These are phyloP conservation scores for Chloromyia formosa DNA, from an alignment of 2,888 invertebrate genomes.

Conservation along the genomic window DNA sequence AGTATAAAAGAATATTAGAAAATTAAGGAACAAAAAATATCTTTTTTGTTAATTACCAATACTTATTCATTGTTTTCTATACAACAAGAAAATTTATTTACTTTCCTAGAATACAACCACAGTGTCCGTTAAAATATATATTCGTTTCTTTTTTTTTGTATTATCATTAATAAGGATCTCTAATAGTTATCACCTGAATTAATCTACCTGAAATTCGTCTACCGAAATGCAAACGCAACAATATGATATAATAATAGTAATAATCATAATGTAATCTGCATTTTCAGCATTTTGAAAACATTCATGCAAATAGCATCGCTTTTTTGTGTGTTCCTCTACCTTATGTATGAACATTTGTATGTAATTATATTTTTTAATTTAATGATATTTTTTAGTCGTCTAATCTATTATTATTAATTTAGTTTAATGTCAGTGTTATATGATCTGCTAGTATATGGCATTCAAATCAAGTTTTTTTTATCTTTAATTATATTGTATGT, in stretches of 20 bases:
- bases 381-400: too few species aligned
- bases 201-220: slow-evolving; percentile 33
- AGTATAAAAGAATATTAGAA: too few species aligned
- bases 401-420: too few species aligned
- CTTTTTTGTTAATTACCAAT: not conserved
- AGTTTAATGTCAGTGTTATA: too few species aligned
- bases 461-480: too few species aligned
- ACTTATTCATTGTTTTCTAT: not conserved
- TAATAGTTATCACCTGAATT: slow-evolving; percentile 36
- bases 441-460: too few species aligned
- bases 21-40: too few species aligned
- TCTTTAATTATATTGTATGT: too few species aligned
- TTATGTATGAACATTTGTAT: too few species aligned
- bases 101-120: slow-evolving; percentile 22
- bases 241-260: slow-evolving; percentile 10
- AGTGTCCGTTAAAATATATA: slow-evolving; percentile 3
- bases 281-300: not conserved
- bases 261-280: not conserved
- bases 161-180: not conserved
- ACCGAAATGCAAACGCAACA: slow-evolving; percentile 17
- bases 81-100: not conserved
- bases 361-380: too few species aligned
- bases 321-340: too few species aligned
- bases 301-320: too few species aligned
- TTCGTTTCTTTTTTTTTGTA: slow-evolving; percentile 2